phyloP scores from a whole-genome alignment of 2,888 invertebrate species.

The Dromius quadrimaculatus region DNA sequence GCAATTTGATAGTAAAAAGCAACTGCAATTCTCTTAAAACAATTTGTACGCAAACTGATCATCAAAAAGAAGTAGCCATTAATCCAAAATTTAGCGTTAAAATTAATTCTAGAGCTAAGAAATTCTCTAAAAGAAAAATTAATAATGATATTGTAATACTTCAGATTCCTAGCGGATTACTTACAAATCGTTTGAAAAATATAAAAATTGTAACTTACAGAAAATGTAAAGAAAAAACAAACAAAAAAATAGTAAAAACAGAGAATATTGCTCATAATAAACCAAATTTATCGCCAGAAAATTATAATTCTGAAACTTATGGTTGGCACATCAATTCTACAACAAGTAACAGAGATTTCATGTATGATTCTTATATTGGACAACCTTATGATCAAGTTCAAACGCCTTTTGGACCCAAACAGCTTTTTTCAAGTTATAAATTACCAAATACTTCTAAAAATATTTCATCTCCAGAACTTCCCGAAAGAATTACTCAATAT shows the following conservation, averaged over 20 bases:
- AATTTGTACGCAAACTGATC: conserved; percentile 48
- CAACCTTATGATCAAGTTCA: conserved; percentile 6
- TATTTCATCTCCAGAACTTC: conserved; percentile 6
- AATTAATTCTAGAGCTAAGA: conserved; percentile 10
- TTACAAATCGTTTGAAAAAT: neutral
- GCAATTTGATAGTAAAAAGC: conserved; percentile 1
- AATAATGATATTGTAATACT: conserved; percentile 18
- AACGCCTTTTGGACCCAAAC: conserved; percentile 4
- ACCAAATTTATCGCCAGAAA: neutral
- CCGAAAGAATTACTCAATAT: conserved; percentile 40
- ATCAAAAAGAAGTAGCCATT: neutral
- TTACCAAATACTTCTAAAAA: neutral
- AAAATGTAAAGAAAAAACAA: conserved; percentile 5
- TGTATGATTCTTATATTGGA: conserved; percentile 37
- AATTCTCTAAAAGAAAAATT: neutral
- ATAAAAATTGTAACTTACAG: neutral
- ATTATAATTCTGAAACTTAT: neutral
- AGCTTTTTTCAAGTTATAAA: conserved; percentile 10
- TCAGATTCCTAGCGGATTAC: conserved; percentile 1
- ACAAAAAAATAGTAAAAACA: neutral
- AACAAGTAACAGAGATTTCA: conserved; percentile 21
- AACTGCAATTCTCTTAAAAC: conserved; percentile 38
- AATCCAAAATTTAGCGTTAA: neutral
- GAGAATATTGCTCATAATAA: neutral
- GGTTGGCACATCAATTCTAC: conserved; percentile 6